Evolutionary conservation across 2,797 vertebrate species (phyloP), one percentile per base, ranked within the genome.

Genomic region (Margarornis squamiger): DNA sequence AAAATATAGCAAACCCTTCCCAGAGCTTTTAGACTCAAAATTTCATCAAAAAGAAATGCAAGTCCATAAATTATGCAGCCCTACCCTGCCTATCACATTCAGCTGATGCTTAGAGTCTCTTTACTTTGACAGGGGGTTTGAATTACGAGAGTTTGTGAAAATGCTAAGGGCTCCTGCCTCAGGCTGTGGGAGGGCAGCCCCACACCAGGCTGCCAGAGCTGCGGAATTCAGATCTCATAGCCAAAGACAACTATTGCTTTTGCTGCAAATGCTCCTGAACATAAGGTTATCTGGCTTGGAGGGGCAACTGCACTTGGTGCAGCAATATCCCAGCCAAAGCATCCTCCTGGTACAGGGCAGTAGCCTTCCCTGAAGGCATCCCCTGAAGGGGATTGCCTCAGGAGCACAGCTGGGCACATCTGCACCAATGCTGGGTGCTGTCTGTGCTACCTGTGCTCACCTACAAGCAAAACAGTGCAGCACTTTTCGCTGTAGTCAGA

Each of bases 31-130:
- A 90, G 68, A 88, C 86, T 88, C 73, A 74, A 95, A 90, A 70
- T 86, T 86, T 95, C 93, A 88, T 92, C 80, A 92, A 73, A 94
- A 90, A 84, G 86, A 95, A 90, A 90, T 80, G 86, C 43, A 52
- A 29, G 27, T 41, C 58, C 77, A 52, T 94, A 87, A 93, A 85
- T 92, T 92, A 95, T 82, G 93, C 80, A 95, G 93, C 84, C 71
- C 63, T 79, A 67, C 54, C 70, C 73, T 76, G 79, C 79, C 93
- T 85, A 84, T 90, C 86, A 63, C 71, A 84, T 86, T 66, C 54
- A 55, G 70, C 88, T 86, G 86, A 89, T 83, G 66, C 0, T 3
- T 17, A 3, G 49, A 79, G 39, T 24, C 88, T 95, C 93, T 58
- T 88, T 85, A 68, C 82, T 85, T 66, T 79, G 86, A 80, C 70